These are phyloP conservation scores for Ditylenchus dipsaci DNA, from an alignment of 1,140 invertebrate genomes.

Conservation along the genomic window DNA sequence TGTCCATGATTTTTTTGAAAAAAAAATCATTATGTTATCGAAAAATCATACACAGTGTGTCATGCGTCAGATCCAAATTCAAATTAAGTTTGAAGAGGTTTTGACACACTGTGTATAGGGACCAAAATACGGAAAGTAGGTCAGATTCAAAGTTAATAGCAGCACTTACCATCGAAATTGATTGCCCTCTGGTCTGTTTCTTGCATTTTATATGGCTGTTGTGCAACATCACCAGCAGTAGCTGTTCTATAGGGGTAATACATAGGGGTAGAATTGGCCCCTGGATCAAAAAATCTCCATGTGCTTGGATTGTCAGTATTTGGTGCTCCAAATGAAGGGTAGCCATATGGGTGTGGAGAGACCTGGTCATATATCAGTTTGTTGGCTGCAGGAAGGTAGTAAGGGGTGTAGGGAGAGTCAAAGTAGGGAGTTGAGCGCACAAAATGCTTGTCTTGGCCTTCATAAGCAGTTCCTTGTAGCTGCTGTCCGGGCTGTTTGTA, in stretches of 20 bases:
- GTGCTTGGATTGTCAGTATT: neutral
- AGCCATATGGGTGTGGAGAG: neutral
- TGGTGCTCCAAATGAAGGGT: neutral
- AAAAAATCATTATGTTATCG: too few species aligned
- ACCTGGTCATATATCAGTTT: neutral
- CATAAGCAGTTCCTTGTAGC: conserved; percentile 22
- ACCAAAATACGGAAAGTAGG: too few species aligned
- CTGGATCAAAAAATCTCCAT: neutral
- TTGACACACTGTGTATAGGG: too few species aligned
- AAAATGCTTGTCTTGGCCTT: conserved; percentile 21
- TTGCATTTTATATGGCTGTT: neutral
- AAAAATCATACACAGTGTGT: too few species aligned
- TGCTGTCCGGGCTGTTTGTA: neutral
- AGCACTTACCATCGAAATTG: neutral
- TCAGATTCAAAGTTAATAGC: too few species aligned
- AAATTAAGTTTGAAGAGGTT: too few species aligned
- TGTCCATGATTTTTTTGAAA: too few species aligned
- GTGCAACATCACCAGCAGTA: neutral
- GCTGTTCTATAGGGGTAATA: conserved; percentile 19
- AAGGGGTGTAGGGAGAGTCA: neutral
- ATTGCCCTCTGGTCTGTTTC: neutral
- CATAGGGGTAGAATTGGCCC: neutral
- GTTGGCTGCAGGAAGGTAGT: neutral
- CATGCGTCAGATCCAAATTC: too few species aligned
- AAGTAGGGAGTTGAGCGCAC: neutral